These are phyloP conservation scores for Triplophysa siluroides DNA, from an alignment of 2,113 vertebrate species.

Conservation along the genomic window DNA sequence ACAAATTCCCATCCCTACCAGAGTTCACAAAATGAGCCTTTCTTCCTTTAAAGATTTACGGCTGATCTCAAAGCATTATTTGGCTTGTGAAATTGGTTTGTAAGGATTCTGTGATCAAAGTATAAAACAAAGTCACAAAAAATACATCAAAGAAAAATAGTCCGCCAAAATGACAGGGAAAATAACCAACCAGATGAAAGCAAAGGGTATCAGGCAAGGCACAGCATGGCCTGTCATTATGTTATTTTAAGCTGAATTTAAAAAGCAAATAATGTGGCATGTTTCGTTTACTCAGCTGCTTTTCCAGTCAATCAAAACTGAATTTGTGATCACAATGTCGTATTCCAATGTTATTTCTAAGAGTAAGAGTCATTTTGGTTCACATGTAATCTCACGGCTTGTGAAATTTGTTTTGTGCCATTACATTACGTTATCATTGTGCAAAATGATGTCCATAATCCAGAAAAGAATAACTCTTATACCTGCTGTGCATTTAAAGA, in stretches of 20 bases:
- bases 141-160: slow-evolving; percentile 28
- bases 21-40: neutral
- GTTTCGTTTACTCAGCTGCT: slow-evolving; percentile 19
- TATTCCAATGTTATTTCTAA: neutral
- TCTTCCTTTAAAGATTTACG: slow-evolving; percentile 7
- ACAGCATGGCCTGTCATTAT: neutral
- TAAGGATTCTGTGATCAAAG: slow-evolving; percentile 46
- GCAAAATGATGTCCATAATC: neutral
- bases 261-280: slow-evolving; percentile 3
- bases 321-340: neutral
- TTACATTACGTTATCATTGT: neutral
- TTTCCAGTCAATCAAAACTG: slow-evolving; percentile 4
- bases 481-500: too few species aligned
- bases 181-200: neutral
- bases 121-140: slow-evolving; percentile 6
- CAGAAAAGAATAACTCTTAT: neutral
- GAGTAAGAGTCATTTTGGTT: neutral
- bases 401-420: neutral
- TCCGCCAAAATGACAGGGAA: slow-evolving; percentile 10
- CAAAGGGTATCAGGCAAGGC: neutral
- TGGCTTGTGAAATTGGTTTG: slow-evolving; percentile 4
- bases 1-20: slow-evolving; percentile 2
- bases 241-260: neutral
- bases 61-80: slow-evolving; percentile 23
- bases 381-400: neutral